phyloP scores from a whole-genome alignment of 2,888 invertebrate genomes.

The Macaria notata region DNA sequence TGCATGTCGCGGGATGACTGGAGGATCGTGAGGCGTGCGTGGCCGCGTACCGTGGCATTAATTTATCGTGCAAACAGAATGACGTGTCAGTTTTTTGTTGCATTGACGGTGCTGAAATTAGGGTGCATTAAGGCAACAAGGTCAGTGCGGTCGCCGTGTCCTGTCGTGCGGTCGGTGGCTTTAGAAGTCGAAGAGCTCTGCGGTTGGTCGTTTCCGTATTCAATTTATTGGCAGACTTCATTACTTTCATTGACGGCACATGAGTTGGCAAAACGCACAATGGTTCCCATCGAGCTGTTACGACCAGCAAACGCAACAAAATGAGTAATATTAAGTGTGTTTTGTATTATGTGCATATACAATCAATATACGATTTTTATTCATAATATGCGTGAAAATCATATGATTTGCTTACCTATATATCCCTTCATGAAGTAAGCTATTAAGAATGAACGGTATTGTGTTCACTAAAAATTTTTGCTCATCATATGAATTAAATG shows the following conservation, averaged over 20 bases:
- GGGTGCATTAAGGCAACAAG: conserved; percentile 80
- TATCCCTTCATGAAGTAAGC: too few species aligned
- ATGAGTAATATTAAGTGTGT: too few species aligned
- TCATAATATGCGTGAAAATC: too few species aligned
- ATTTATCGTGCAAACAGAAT: conserved; percentile 78
- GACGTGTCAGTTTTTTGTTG: conserved; percentile 72
- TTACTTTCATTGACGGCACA: conserved; percentile 20
- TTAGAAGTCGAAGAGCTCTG: conserved; percentile 56
- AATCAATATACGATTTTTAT: too few species aligned
- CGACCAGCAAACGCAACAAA: background rate
- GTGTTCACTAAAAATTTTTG: too few species aligned
- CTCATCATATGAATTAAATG: too few species aligned
- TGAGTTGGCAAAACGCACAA: conserved; percentile 9
- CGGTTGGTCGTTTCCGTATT: conserved; percentile 57
- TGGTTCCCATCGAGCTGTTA: conserved; percentile 6
- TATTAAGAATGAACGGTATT: too few species aligned
- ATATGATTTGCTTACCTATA: too few species aligned
- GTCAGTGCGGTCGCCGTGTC: conserved; percentile 60
- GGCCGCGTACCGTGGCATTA: conserved; percentile 64
- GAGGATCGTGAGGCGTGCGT: conserved; percentile 54
- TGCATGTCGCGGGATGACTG: conserved; percentile 47
- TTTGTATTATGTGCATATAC: too few species aligned
- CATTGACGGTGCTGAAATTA: conserved; percentile 69
- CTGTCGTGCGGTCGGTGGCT: conserved; percentile 58
- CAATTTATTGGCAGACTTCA: conserved; percentile 26